Conservation (phyloP, 2,888 invertebrate genomes). For the Caenorhabditis imperialis region DNA sequence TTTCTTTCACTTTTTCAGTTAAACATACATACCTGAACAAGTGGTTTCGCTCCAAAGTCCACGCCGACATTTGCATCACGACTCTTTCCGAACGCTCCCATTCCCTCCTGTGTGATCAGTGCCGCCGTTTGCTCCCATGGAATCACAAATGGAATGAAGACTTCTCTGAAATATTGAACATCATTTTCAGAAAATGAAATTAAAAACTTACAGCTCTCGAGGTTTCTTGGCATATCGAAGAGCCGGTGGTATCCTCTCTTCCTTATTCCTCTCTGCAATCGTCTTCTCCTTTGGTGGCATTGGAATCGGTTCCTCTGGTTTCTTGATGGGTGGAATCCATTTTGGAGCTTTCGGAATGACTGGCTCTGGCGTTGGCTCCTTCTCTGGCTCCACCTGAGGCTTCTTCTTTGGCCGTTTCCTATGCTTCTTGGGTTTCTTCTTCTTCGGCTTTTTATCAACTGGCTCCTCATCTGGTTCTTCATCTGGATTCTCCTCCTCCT, state of each 20-base stretch:
- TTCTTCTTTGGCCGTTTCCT: conserved; percentile 51
- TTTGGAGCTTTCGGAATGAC: conserved; percentile 57
- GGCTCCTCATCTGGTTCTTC: conserved; percentile 48
- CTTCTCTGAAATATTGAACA: conserved; percentile 55
- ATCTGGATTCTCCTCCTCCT: conserved; percentile 54
- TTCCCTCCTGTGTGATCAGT: conserved; percentile 66
- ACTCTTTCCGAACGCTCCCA: conserved; percentile 73
- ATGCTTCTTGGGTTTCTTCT: conserved; percentile 43
- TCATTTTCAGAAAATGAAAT: background rate
- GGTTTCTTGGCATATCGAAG: conserved; percentile 72
- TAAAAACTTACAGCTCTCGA: conserved; percentile 61
- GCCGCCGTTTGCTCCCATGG: conserved; percentile 69
- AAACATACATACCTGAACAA: conserved; percentile 43
- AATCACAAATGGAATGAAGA: conserved; percentile 71
- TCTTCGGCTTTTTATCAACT: conserved; percentile 41
- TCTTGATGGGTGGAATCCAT: conserved; percentile 67
- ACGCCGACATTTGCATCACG: conserved; percentile 61
- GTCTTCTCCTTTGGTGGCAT: conserved; percentile 72
- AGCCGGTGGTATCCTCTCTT: conserved; percentile 68
- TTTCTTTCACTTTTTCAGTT: too few relatives aligned
- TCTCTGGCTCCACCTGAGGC: conserved; percentile 25
- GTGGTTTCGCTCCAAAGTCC: conserved; percentile 58
- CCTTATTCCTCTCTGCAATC: conserved; percentile 68
- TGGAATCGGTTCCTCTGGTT: conserved; percentile 62
- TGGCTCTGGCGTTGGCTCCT: conserved; percentile 46